These are phyloP conservation scores for Numida meleagris DNA, from an alignment of 2,113 vertebrate genomes.

Conservation along the genomic window DNA sequence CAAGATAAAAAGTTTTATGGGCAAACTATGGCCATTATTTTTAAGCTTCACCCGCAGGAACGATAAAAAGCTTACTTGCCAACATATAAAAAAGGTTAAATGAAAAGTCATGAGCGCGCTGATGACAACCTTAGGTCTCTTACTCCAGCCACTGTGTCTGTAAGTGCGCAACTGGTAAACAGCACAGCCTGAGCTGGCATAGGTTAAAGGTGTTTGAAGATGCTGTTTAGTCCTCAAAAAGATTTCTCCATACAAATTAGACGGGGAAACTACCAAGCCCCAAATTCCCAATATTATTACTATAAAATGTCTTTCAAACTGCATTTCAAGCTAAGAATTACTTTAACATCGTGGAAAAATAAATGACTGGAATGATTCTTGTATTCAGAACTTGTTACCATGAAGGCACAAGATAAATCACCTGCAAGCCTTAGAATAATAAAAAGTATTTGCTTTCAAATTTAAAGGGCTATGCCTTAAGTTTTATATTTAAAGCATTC, in stretches of 20 bases:
- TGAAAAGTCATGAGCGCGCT: not conserved
- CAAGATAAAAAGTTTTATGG: not conserved
- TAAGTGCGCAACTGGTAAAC: not conserved
- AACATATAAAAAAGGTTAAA: not conserved
- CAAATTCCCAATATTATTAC: not conserved
- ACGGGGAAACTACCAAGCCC: not conserved
- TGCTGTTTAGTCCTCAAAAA: not conserved
- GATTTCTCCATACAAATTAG: not conserved
- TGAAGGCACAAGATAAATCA: not conserved
- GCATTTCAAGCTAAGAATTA: not conserved
- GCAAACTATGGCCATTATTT: not conserved
- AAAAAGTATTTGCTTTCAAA: not conserved
- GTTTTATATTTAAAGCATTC: conserved; percentile 16
- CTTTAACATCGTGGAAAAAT: not conserved
- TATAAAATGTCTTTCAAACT: not conserved
- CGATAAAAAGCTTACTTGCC: not conserved
- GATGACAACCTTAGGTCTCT: not conserved
- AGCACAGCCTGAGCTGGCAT: not conserved
- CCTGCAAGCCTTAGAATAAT: not conserved
- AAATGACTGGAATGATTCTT: not conserved
- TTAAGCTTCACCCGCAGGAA: conserved; percentile 8
- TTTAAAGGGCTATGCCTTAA: not conserved
- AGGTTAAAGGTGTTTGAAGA: not conserved
- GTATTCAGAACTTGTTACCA: not conserved
- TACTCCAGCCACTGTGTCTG: not conserved